Evolutionary conservation across 2,888 invertebrate genomes (phyloP).

Genomic region (Phlogophora meticulosa): DNA sequence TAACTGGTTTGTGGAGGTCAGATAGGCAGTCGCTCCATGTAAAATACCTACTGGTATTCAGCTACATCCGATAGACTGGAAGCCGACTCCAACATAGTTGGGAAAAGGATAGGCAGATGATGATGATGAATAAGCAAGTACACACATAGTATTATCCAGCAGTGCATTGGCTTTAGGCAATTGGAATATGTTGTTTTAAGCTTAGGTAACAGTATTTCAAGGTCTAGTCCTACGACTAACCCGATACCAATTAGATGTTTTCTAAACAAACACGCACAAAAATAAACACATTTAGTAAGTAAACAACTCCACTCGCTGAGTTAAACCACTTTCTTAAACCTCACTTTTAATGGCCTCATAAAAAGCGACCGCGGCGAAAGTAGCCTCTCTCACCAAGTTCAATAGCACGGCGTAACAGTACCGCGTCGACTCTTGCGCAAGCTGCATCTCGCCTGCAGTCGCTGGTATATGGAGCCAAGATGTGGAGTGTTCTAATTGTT

Average conservation of each 20-base stretch:
- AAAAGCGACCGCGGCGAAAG: conserved; percentile 84
- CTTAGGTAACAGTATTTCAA: background rate
- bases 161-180: background rate
- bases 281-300: conserved; percentile 18
- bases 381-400: conserved; percentile 85
- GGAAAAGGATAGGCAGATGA: too few relatives aligned
- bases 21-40: too few relatives aligned
- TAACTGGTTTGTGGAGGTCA: too few relatives aligned
- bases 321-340: conserved; percentile 52
- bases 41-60: too few relatives aligned
- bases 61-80: too few relatives aligned
- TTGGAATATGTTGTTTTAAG: background rate
- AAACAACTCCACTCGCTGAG: background rate
- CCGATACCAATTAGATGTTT: background rate
- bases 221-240: background rate
- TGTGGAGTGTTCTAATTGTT: conserved; percentile 65
- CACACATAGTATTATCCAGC: too few relatives aligned
- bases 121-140: too few relatives aligned
- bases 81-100: too few relatives aligned
- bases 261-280: conserved; percentile 24
- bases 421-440: conserved; percentile 66
- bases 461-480: conserved; percentile 48
- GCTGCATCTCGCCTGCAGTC: conserved; percentile 69
- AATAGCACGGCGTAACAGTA: conserved; percentile 88
- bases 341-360: conserved; percentile 76